Percentiles rank a stretch among this genome's conserved stretches.
These are phyloP conservation scores for Antennarius maculatus DNA, from an alignment of 2,797 vertebrate genomes.

Conservation along the genomic window DNA sequence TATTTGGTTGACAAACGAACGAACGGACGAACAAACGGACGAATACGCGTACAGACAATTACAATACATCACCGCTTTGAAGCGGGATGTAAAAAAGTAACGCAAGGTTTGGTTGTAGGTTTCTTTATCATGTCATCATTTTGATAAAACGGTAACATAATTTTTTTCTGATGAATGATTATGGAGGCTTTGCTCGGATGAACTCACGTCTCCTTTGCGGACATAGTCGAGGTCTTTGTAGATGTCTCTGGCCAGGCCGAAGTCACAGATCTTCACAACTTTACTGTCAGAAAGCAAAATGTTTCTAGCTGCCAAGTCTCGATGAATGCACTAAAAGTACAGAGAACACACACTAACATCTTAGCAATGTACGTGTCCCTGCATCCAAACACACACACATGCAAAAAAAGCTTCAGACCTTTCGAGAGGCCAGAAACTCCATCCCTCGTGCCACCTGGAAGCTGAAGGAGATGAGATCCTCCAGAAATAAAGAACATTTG, in stretches of 20 bases:
- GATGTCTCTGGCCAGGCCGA: conserved; percentile 93
- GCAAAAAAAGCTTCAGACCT: conserved; percentile 55
- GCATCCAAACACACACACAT: not conserved
- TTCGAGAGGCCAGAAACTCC: conserved; percentile 91
- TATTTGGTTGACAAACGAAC: no score
- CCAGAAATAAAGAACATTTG: conserved; percentile 85
- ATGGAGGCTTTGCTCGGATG: not conserved
- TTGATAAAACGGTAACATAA: not conserved
- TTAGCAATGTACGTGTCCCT: conserved; percentile 7
- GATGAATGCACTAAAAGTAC: conserved; percentile 88
- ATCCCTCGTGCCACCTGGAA: conserved; percentile 97
- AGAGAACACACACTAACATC: conserved; percentile 28
- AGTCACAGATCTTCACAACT: conserved; percentile 97
- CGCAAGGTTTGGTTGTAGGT: no score
- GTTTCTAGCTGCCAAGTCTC: conserved; percentile 94
- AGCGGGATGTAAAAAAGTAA: no score
- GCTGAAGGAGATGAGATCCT: conserved; percentile 95
- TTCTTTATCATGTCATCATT: no score
- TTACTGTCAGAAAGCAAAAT: conserved; percentile 95
- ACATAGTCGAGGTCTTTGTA: conserved; percentile 97
- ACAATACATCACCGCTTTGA: no score
- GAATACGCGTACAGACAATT: no score
- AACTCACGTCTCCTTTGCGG: conserved; percentile 95
- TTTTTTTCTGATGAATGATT: not conserved
- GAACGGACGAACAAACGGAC: no score